These are phyloP conservation scores for Neuroterus valhalla DNA, from an alignment of 1,140 invertebrate genomes.

Conservation along the genomic window DNA sequence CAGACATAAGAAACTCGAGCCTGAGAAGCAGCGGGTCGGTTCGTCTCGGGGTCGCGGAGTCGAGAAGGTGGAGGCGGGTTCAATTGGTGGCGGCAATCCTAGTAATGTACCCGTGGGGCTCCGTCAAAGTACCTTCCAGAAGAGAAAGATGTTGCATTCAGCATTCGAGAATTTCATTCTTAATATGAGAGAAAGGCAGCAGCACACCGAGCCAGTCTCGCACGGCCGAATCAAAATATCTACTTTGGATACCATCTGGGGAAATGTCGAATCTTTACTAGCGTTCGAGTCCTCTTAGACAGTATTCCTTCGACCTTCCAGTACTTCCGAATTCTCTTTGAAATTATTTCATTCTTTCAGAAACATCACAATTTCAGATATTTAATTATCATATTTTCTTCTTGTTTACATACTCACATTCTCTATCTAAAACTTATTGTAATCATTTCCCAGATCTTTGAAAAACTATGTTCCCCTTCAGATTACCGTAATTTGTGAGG, in stretches of 20 bases:
- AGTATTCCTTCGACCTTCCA: not conserved
- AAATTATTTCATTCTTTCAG: not conserved
- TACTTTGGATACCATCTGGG: slow-evolving; percentile 23
- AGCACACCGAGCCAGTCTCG: slow-evolving; percentile 19
- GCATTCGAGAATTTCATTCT: slow-evolving; percentile 64
- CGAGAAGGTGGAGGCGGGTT: slow-evolving; percentile 36
- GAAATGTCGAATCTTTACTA: slow-evolving; percentile 27
- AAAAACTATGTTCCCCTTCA: not conserved
- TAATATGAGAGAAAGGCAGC: slow-evolving; percentile 42
- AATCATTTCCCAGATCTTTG: not conserved
- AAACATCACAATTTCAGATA: not conserved
- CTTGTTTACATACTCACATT: too few species aligned
- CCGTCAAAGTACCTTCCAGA: slow-evolving; percentile 66
- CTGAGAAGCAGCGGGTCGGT: slow-evolving; percentile 42
- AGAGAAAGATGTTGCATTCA: slow-evolving; percentile 58
- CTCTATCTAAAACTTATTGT: too few species aligned
- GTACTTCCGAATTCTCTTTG: slow-evolving; percentile 11
- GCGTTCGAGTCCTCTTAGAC: slow-evolving; percentile 19
- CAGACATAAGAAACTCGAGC: slow-evolving; percentile 59
- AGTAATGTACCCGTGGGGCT: slow-evolving; percentile 73
- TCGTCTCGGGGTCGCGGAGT: slow-evolving; percentile 32
- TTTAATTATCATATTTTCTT: too few species aligned
- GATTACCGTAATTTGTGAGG: not conserved
- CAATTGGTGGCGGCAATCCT: slow-evolving; percentile 62
- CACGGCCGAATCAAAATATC: slow-evolving; percentile 19